Base-by-base conservation (phyloP, 2,797 vertebrate genomes). In the Enteromius fasciolatus region DNA sequence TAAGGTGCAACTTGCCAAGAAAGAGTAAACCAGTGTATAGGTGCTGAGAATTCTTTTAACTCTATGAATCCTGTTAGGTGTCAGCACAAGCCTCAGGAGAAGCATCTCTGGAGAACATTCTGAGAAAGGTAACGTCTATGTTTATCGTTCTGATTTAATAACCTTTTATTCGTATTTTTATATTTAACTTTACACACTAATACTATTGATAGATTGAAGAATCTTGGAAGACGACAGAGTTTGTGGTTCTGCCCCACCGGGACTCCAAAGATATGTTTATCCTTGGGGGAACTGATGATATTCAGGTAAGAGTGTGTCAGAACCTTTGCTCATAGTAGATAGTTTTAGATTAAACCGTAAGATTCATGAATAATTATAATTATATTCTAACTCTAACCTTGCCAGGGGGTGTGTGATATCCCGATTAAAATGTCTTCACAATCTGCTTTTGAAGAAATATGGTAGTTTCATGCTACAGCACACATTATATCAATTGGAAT, bases 31-130 rank as follows among this genome's bases (percentile, higher is more conserved):
- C 25, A 15, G 0, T 14, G 4, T 7, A 41, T 18, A 14, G 17
- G 64, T 74, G 52, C 14, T 18, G 11, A 18, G 31, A 14, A 25
- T 50, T 20, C 5, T 11, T 73, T 28, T 48, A 20, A 75, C 15
- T 23, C 18, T 7, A 23, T 81, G 28, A 73, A 64, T 44, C 63
- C 5, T 25, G 28, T 78, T 41, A 94, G 94, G 89, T 97, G 85
- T 96, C 96, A 83, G 95, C 94, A 50, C 94, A 95, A 87, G 94
- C 94, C 18, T 95, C 95, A 54, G 95, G 94, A 88, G 96, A 97
- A 91, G 93, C 94, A 31, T 92, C 95, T 39, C 85, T 97, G 84
- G 94, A 96, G 86, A 87, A 54, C 44, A 91, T 96, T 85, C 90
- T 96, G 81, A 93, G 92, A 91, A 96, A 95, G 94, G 95, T 96